These are phyloP conservation scores for Donacobius atricapilla DNA, from an alignment of 2,113 vertebrate genomes.

Conservation along the genomic window DNA sequence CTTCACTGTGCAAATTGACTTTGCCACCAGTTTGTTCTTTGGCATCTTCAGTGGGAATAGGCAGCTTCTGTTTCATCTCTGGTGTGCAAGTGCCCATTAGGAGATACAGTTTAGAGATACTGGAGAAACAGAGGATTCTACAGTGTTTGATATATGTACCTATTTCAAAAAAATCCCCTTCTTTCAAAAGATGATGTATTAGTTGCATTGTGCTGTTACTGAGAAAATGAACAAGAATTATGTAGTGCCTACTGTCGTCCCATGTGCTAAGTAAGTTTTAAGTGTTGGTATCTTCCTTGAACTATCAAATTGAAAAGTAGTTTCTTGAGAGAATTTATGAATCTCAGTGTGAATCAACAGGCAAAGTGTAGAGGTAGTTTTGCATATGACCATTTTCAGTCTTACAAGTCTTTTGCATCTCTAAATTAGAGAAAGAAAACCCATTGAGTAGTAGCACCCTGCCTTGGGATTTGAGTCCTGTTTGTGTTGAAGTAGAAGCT, in stretches of 20 bases:
- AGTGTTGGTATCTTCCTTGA: not conserved
- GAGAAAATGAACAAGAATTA: not conserved
- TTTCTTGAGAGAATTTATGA: not conserved
- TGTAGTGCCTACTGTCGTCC: too few relatives aligned
- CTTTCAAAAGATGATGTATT: accelerated
- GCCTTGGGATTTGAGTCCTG: not conserved
- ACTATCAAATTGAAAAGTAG: not conserved
- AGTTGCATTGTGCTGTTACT: not conserved
- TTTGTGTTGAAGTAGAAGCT: not conserved
- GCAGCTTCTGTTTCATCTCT: not conserved
- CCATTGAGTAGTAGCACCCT: not conserved
- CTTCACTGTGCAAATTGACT: not conserved
- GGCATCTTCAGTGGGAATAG: not conserved
- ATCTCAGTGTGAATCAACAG: not conserved
- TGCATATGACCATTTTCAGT: not conserved
- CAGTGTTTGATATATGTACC: accelerated
- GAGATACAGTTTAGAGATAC: not conserved
- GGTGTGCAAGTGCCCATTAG: not conserved
- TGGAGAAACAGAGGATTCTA: not conserved
- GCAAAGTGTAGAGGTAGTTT: not conserved
- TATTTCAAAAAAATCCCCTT: accelerated
- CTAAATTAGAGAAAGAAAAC: not conserved
- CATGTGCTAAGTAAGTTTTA: not conserved
- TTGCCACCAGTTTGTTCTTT: not conserved
- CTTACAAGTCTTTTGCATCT: not conserved